Percentiles rank a stretch among this genome's conserved stretches.
Evolutionary conservation across 2,888 invertebrate genomes (phyloP).

Genomic region (Leptinotarsa haldemani): DNA sequence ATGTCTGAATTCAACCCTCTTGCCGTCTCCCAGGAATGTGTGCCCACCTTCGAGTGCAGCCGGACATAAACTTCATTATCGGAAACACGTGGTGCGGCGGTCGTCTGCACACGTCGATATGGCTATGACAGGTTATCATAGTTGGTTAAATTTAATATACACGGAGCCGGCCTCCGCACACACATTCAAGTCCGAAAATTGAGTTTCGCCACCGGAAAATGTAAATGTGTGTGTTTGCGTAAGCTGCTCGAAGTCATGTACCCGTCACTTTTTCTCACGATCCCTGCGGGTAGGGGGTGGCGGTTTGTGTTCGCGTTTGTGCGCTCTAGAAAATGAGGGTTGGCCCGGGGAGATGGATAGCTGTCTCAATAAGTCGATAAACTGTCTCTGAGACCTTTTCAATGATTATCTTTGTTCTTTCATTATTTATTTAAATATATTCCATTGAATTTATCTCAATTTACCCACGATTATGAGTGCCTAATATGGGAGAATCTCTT

Average conservation of each 20-base stretch:
- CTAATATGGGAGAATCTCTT: too few relatives aligned
- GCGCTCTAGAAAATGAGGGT: neutral
- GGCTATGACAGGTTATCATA: conserved; percentile 39
- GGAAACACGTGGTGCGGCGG: conserved; percentile 30
- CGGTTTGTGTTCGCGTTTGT: neutral
- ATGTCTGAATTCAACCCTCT: neutral
- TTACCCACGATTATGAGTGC: too few relatives aligned
- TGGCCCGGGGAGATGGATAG: conserved; percentile 1
- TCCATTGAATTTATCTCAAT: too few relatives aligned
- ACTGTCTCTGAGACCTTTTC: too few relatives aligned
- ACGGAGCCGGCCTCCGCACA: conserved; percentile 11
- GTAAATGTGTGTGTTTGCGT: conserved; percentile 23
- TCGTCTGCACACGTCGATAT: conserved; percentile 34
- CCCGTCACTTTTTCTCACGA: conserved; percentile 23
- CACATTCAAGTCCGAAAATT: conserved; percentile 17
- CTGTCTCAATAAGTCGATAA: neutral
- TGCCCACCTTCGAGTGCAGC: neutral
- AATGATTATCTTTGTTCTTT: too few relatives aligned
- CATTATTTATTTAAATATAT: too few relatives aligned
- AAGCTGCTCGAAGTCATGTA: conserved; percentile 21
- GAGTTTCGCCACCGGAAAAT: conserved; percentile 15
- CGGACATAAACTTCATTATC: conserved; percentile 34
- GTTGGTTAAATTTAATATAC: conserved; percentile 36
- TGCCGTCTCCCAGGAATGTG: neutral
- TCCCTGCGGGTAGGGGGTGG: conserved; percentile 11